phyloP scores from a whole-genome alignment of 2,888 invertebrate genomes.

The Hirtodrosophila duncani region DNA sequence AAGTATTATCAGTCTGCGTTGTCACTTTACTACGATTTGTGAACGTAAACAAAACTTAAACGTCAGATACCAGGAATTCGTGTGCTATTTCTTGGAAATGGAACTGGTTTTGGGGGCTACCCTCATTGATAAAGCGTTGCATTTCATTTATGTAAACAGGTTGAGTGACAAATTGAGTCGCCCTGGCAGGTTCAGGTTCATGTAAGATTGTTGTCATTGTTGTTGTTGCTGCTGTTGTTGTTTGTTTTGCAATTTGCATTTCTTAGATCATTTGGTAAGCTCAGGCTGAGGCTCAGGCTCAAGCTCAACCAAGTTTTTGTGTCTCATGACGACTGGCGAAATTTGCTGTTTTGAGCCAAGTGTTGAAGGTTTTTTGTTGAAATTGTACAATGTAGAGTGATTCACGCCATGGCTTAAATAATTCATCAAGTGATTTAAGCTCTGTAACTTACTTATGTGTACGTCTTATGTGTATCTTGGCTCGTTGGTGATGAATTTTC shows the following conservation, averaged over 20 bases:
- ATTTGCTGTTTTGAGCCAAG: slow-evolving; percentile 31
- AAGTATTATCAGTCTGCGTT: slow-evolving; percentile 5
- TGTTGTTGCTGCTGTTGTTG: slow-evolving; percentile 10
- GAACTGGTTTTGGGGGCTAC: slow-evolving; percentile 51
- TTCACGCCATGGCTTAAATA: slow-evolving; percentile 52
- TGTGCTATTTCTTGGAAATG: slow-evolving; percentile 53
- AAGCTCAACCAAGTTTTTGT: slow-evolving; percentile 12
- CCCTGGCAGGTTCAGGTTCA: slow-evolving; percentile 11
- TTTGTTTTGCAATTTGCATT: slow-evolving; percentile 49
- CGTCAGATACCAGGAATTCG: slow-evolving; percentile 50
- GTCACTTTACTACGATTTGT: slow-evolving; percentile 5
- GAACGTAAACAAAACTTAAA: slow-evolving; percentile 36
- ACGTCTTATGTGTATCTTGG: slow-evolving; percentile 22
- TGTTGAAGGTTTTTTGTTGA: slow-evolving; percentile 28
- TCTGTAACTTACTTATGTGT: slow-evolving; percentile 37
- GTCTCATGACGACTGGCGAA: slow-evolving; percentile 27
- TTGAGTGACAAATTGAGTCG: slow-evolving; percentile 58
- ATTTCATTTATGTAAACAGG: slow-evolving; percentile 30
- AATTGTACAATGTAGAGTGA: slow-evolving; percentile 33
- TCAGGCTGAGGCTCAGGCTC: slow-evolving; percentile 12
- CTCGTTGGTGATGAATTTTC: slow-evolving; percentile 34
- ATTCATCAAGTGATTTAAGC: slow-evolving; percentile 59
- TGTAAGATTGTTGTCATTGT: slow-evolving; percentile 6
- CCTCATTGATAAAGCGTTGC: slow-evolving; percentile 8
- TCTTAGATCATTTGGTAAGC: slow-evolving; percentile 52